Evolutionary conservation across 23 tunicate species (phyloP).

Genomic region (Ciona savignyi): DNA sequence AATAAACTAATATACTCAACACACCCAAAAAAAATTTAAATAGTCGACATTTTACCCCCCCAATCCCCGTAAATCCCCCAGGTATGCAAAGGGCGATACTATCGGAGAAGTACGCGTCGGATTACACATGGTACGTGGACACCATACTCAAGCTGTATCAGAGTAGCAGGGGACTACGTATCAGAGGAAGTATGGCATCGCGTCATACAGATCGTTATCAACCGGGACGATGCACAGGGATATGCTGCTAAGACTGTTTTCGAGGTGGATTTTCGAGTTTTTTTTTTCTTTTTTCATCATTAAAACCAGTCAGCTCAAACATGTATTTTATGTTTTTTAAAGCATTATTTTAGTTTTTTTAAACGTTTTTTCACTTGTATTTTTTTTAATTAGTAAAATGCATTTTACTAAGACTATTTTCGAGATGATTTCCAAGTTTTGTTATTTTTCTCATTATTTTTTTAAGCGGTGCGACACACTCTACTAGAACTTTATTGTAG

Average conservation of each 20-base stretch:
- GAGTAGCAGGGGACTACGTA: constrained; percentile 98
- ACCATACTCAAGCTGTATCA: constrained; percentile 89
- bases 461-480: no score
- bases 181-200: constrained; percentile 99
- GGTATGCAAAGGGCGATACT: constrained; percentile 91
- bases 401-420: no score
- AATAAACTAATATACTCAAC: no score
- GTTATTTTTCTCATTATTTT: no score
- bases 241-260: constrained; percentile 98
- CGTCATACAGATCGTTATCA: constrained; percentile 96
- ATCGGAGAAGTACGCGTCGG: constrained; percentile 97
- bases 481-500: no score
- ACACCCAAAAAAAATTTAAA: no score
- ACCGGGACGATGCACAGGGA: constrained; percentile 96
- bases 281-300: no score
- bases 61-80: constrained; percentile 73
- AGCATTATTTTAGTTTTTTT: neutral
- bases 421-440: no score
- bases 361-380: neutral
- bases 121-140: constrained; percentile 98
- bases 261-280: constrained; percentile 31
- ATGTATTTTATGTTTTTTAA: neutral
- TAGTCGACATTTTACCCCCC: no score
- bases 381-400: neutral
- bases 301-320: no score